These are phyloP conservation scores for Drosophila ohnishii DNA, from an alignment of 1,140 invertebrate species.

Conservation along the genomic window DNA sequence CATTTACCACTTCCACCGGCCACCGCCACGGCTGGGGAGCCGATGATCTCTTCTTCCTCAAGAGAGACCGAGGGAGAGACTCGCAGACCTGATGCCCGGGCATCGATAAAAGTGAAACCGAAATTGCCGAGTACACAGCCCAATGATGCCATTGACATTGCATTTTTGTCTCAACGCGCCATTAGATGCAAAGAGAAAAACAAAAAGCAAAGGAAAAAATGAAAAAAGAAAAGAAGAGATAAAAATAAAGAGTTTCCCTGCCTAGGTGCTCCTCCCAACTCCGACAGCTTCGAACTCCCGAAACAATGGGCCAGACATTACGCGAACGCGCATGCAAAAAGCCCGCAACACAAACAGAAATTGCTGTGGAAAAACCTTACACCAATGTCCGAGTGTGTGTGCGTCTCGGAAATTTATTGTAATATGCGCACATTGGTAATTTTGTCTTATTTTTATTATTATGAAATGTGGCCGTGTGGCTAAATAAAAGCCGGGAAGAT, in stretches of 20 bases:
- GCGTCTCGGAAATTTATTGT: conserved; percentile 68
- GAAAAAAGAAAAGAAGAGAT: conserved; percentile 36
- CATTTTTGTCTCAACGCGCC: conserved; percentile 78
- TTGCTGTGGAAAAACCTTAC: conserved; percentile 48
- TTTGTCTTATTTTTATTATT: conserved; percentile 74
- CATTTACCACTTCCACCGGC: conserved; percentile 70
- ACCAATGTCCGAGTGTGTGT: conserved; percentile 23
- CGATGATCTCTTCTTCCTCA: conserved; percentile 44
- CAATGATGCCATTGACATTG: conserved; percentile 78
- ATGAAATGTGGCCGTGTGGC: conserved; percentile 60
- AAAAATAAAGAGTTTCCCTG: conserved; percentile 44
- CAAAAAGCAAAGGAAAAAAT: conserved; percentile 42
- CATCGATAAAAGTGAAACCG: conserved; percentile 80
- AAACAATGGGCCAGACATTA: conserved; percentile 77
- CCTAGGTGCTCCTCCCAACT: conserved; percentile 24
- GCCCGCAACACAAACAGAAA: conserved; percentile 37
- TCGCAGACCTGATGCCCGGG: conserved; percentile 55
- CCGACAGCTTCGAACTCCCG: conserved; percentile 25
- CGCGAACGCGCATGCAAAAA: conserved; percentile 66
- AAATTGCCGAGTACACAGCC: conserved; percentile 71
- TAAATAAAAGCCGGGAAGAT: conserved; percentile 61
- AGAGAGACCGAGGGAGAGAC: background rate
- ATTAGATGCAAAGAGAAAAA: conserved; percentile 76
- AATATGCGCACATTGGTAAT: conserved; percentile 78
- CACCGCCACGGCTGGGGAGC: conserved; percentile 26